phyloP scores from a whole-genome alignment of 2,888 invertebrate species.

The Macrophya alboannulata region DNA sequence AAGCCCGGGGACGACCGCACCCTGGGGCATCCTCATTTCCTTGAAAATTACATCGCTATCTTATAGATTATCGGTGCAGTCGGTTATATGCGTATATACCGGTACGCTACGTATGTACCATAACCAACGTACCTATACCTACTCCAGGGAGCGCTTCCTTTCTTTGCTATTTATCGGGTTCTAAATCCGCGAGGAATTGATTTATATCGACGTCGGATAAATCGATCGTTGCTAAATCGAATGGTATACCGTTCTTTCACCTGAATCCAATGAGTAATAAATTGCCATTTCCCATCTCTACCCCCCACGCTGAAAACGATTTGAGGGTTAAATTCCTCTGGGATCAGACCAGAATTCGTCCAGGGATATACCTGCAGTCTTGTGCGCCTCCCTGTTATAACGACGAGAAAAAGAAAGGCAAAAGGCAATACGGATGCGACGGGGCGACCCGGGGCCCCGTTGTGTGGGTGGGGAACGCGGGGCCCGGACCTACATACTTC shows the following conservation, averaged over 20 bases:
- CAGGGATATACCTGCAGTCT: not conserved
- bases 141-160: constrained; percentile 7
- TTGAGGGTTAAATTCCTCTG: not conserved
- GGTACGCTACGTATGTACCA: not conserved
- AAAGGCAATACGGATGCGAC: constrained; percentile 50
- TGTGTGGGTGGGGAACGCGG: constrained; percentile 46
- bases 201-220: not conserved
- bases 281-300: not conserved
- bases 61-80: constrained; percentile 25
- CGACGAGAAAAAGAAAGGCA: constrained; percentile 11
- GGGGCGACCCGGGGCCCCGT: constrained; percentile 34
- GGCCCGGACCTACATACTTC: constrained; percentile 54
- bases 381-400: not conserved
- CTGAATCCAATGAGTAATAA: not conserved
- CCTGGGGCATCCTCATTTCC: constrained; percentile 51
- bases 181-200: constrained; percentile 27
- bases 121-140: not conserved
- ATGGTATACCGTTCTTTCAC: constrained; percentile 26
- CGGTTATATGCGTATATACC: not conserved
- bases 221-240: not conserved
- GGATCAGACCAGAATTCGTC: not conserved
- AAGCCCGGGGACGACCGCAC: constrained; percentile 13
- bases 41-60: constrained; percentile 34
- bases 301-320: not conserved
- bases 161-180: not conserved